A percentile compares a stretch with the other conserved stretches of the same genome.
Conservation (phyloP, 2,113 vertebrate genomes). For the Microtus richardsoni region DNA sequence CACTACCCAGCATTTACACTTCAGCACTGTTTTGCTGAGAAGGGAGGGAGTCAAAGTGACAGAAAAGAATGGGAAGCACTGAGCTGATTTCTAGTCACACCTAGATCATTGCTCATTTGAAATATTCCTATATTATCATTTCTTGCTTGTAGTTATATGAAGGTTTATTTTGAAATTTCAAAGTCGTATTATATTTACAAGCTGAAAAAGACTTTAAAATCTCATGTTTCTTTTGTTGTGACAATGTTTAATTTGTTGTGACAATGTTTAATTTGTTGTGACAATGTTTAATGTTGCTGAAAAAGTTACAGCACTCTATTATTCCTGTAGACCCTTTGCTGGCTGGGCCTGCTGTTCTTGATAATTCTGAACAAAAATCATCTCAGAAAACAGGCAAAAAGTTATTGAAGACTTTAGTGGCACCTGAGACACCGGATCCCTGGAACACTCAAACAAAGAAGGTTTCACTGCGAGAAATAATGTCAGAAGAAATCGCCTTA, state of each 20-base stretch:
- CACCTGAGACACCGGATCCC: constrained; percentile 89
- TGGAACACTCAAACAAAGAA: constrained; percentile 92
- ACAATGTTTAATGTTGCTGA: constrained; percentile 52
- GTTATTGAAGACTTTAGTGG: constrained; percentile 77
- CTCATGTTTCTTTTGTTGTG: background rate
- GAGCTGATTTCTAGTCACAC: background rate
- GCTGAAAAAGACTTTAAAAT: constrained; percentile 20
- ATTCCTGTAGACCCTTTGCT: constrained; percentile 82
- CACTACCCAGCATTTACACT: background rate
- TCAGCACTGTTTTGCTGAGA: background rate
- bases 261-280: constrained; percentile 19
- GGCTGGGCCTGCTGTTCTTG: constrained; percentile 74
- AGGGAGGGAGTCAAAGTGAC: background rate
- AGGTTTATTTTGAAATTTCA: constrained; percentile 44
- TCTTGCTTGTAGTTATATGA: background rate
- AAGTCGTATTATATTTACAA: constrained; percentile 29
- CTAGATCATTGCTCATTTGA: constrained; percentile 29
- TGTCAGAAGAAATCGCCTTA: constrained; percentile 95
- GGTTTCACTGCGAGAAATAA: constrained; percentile 95
- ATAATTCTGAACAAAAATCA: constrained; percentile 80
- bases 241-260: constrained; percentile 38
- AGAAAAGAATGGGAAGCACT: background rate
- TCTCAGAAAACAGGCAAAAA: constrained; percentile 80
- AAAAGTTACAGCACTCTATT: constrained; percentile 53
- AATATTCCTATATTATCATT: background rate